Evolutionary conservation across 2,113 vertebrate species (phyloP).

Genomic region (Gracilinanus agilis): DNA sequence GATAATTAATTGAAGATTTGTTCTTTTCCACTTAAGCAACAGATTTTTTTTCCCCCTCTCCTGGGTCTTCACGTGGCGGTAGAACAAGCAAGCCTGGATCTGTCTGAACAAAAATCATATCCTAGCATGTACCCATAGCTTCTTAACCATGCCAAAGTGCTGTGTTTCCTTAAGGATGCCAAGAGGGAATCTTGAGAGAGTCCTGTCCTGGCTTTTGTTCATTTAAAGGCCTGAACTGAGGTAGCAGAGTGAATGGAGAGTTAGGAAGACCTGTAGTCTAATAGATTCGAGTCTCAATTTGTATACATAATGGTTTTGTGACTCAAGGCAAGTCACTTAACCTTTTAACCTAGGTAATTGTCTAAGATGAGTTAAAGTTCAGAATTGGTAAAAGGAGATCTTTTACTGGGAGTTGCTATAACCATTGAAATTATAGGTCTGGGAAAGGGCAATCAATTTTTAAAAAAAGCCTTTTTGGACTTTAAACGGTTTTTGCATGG

Average conservation of each 20-base stretch:
- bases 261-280: not conserved
- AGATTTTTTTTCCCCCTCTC: not conserved
- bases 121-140: rapidly evolving
- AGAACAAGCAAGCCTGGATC: not conserved
- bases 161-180: not conserved
- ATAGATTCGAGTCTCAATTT: not conserved
- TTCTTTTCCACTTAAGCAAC: conserved; percentile 52
- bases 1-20: conserved; percentile 37
- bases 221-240: not conserved
- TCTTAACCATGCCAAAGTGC: not conserved
- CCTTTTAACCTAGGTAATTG: not conserved
- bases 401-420: not conserved
- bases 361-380: not conserved
- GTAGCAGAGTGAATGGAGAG: not conserved
- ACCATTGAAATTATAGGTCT: not conserved
- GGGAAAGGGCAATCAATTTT: not conserved
- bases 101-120: not conserved
- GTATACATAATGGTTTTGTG: not conserved
- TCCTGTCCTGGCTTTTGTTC: not conserved
- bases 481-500: not conserved
- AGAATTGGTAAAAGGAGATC: not conserved
- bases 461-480: not conserved
- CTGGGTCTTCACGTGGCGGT: not conserved
- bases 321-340: not conserved
- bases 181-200: not conserved